These are phyloP conservation scores for Harlomillsia oculata DNA, from an alignment of 1,140 invertebrate genomes.

Conservation along the genomic window DNA sequence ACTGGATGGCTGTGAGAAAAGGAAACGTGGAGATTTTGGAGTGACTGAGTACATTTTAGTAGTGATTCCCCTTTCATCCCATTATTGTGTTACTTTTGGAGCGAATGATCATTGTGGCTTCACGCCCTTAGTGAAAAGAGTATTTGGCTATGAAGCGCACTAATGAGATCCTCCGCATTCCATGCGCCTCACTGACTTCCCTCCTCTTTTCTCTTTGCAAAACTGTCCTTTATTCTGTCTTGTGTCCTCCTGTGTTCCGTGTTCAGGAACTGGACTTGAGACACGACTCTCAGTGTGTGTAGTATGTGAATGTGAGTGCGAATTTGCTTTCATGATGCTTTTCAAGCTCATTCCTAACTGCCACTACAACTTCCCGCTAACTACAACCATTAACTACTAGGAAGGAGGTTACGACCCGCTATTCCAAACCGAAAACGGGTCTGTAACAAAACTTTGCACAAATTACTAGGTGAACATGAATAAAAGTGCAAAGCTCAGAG, in stretches of 20 bases:
- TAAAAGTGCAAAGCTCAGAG: too few relatives aligned
- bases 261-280: too few relatives aligned
- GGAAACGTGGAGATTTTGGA: too few relatives aligned
- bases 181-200: conserved; percentile 9
- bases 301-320: too few relatives aligned
- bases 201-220: not conserved
- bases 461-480: not conserved
- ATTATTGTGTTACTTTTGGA: conserved; percentile 20
- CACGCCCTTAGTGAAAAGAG: conserved; percentile 18
- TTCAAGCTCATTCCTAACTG: too few relatives aligned
- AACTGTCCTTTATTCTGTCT: not conserved
- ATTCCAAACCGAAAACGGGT: not conserved
- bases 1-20: conserved; percentile 7
- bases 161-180: conserved; percentile 17
- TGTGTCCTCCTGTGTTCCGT: not conserved
- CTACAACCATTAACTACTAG: not conserved
- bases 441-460: not conserved
- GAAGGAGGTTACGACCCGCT: not conserved
- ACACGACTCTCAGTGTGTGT: too few relatives aligned
- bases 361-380: too few relatives aligned
- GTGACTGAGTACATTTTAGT: conserved; percentile 5
- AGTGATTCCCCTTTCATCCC: conserved; percentile 17
- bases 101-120: conserved; percentile 21
- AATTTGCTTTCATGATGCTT: too few relatives aligned
- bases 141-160: conserved; percentile 14